Conservation (phyloP, 2,888 invertebrate species). For the Koerneria pararmatus region DNA sequence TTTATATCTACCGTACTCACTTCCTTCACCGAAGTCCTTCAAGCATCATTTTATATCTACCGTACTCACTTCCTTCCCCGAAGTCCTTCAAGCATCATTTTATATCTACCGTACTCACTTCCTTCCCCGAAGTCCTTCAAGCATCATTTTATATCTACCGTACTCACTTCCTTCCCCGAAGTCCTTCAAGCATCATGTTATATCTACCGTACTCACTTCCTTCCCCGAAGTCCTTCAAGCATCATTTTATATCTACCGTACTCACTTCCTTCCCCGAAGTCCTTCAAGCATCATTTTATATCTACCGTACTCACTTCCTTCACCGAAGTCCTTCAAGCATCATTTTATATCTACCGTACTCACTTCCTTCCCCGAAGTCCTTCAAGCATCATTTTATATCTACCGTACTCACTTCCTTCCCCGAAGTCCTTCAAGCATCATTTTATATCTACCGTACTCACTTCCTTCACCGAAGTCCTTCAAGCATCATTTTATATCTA, state of each 20-base stretch:
- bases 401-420: constrained; percentile 23
- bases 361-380: not conserved
- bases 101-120: no score
- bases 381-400: not conserved
- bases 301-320: no score
- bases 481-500: no score
- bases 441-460: constrained; percentile 16
- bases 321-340: not conserved
- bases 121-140: no score
- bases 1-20: not conserved
- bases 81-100: no score
- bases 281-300: no score
- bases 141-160: not conserved
- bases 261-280: constrained; percentile 19
- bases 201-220: not conserved
- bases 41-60: constrained; percentile 21
- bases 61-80: constrained; percentile 19
- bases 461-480: constrained; percentile 20
- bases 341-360: not conserved
- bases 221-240: constrained; percentile 25
- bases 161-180: not conserved
- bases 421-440: constrained; percentile 22
- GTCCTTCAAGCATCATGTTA: not conserved
- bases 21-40: constrained; percentile 27
- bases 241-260: constrained; percentile 21